Evolutionary conservation across 2,888 invertebrate species (phyloP).

Genomic region (Syrphus vitripennis): DNA sequence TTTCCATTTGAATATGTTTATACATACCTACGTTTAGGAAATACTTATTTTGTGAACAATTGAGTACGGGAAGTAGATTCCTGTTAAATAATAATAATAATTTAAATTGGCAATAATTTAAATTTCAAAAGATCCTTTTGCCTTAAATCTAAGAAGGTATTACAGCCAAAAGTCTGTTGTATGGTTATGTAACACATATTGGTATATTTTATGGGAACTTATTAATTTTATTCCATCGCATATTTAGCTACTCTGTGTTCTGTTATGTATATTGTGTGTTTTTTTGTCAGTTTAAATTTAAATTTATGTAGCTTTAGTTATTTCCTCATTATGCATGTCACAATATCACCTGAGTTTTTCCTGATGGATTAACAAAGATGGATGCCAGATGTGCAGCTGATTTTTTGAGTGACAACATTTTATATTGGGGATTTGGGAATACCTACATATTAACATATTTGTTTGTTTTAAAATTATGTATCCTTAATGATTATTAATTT

Average conservation of each 20-base stretch:
- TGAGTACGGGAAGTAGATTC: background rate
- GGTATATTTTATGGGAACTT: background rate
- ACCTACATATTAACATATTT: too few species aligned
- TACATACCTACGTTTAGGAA: constrained; percentile 8
- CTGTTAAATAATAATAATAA: background rate
- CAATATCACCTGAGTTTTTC: background rate
- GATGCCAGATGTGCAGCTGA: background rate
- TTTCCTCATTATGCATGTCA: background rate
- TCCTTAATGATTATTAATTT: too few species aligned
- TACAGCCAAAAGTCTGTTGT: background rate
- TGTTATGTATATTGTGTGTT: background rate
- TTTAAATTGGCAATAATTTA: background rate
- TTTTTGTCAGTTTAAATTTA: background rate
- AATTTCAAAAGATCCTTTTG: background rate
- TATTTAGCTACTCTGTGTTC: background rate
- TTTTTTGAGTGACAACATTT: background rate
- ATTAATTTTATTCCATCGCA: too few species aligned
- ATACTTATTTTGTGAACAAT: constrained; percentile 10
- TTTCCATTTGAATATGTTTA: constrained; percentile 63
- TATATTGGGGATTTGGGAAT: too few species aligned
- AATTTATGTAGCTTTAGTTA: background rate
- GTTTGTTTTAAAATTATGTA: too few species aligned
- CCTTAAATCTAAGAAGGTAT: background rate
- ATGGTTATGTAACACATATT: too few species aligned
- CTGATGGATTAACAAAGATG: background rate